Evolutionary conservation across 2,888 invertebrate species (phyloP), one percentile per base, ranked within the genome.

Genomic region (Lasioglossum lativentre): DNA sequence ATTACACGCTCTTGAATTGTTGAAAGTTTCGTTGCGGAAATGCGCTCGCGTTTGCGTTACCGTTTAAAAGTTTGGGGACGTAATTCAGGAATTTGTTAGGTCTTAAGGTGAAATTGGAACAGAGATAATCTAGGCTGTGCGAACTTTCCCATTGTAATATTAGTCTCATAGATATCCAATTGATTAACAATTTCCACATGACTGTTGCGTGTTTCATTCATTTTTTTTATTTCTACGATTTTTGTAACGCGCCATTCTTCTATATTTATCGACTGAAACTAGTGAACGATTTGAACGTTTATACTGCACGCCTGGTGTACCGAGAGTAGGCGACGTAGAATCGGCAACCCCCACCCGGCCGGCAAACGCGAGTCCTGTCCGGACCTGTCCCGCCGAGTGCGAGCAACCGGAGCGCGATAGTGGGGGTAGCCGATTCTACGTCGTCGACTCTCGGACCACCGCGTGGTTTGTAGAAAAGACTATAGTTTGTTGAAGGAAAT

Each of bases 21-120:
- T 70, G 45, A 30, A 70, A 71, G 63, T 66, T 72, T 72, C 38
- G 74, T 34, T 38, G 52, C n/a, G 56, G 16, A 14, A 14, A 40
- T 27, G 42, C 42, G 63, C n/a, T 45, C 52, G 38, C 75, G 59
- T 72, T 34, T 8, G 16, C 59, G 56, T 72, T 56, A 56, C 45
- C 75, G 66, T 45, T 85, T 52, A 30, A 56, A 74, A 59, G 66
- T 47, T 47, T 71, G 42, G 42, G n/a, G n/a, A 45, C 19, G 59
- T 16, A n/a, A 52, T 78, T n/a, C 8, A n/a, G 52, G 72, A 68
- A 68, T 47, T 40, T 56, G 38, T 77, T 77, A 52, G 47, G 2
- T 70, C 2, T 19, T 68, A 68, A 45, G 68, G 19, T 68, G 47
- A 27, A 52, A 16, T 45, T 45, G 45, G 42, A 19, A 66, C 63